A percentile compares a stretch with the other conserved stretches of the same genome.
These are phyloP conservation scores for Oenanthe melanoleuca DNA, from an alignment of 2,113 vertebrate species.

Conservation along the genomic window DNA sequence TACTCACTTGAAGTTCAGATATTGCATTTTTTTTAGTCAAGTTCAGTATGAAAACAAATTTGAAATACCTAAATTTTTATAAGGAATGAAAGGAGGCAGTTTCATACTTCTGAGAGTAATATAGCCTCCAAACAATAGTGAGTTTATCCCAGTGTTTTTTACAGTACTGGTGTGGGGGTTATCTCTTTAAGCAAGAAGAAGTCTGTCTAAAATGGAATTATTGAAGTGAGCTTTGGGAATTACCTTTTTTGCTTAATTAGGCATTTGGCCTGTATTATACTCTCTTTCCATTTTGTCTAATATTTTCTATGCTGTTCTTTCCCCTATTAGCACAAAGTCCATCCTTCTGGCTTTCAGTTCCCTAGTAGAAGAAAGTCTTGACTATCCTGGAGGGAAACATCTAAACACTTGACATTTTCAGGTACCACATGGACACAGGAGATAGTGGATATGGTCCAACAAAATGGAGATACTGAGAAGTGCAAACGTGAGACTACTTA, in stretches of 20 bases:
- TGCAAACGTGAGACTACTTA: conserved; percentile 63
- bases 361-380: neutral
- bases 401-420: conserved; percentile 32
- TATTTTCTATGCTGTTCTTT: neutral
- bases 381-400: neutral
- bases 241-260: neutral
- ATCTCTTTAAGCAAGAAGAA: neutral
- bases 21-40: neutral
- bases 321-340: neutral
- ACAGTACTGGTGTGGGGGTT: neutral
- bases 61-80: neutral
- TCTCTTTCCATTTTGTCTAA: neutral
- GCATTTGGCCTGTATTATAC: neutral
- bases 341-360: neutral
- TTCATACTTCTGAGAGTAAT: neutral
- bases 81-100: neutral
- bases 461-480: conserved; percentile 64
- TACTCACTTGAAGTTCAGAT: neutral
- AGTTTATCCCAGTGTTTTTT: neutral
- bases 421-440: conserved; percentile 79
- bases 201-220: neutral
- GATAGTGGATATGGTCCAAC: conserved; percentile 77
- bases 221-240: neutral
- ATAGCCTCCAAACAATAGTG: neutral
- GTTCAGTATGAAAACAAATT: neutral